Conservation (phyloP, 2,888 invertebrate species). For the Seira musarum region DNA sequence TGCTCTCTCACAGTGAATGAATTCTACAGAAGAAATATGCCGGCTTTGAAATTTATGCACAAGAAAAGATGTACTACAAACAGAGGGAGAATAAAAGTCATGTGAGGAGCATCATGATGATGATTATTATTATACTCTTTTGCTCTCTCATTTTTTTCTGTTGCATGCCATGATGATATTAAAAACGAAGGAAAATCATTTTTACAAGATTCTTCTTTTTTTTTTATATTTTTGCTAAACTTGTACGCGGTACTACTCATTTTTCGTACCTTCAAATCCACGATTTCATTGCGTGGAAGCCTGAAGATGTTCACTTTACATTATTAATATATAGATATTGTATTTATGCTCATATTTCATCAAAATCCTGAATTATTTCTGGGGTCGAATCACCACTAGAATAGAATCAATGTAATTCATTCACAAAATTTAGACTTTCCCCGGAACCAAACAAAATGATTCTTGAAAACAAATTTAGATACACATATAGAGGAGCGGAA, state of each 20-base stretch:
- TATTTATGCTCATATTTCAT: neutral
- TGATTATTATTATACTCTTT: neutral
- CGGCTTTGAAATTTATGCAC: neutral
- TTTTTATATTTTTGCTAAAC: no score
- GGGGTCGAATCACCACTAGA: neutral
- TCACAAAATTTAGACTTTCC: no score
- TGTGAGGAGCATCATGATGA: neutral
- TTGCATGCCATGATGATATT: slow-evolving; percentile 13
- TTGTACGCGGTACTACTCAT: no score
- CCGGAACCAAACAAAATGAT: no score
- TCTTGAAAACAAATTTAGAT: no score
- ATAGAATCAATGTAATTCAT: no score
- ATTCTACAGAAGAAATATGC: neutral
- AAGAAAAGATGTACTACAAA: slow-evolving; percentile 1
- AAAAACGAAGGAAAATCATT: neutral
- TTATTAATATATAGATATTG: neutral
- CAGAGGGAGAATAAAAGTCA: slow-evolving; percentile 4
- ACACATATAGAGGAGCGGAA: no score
- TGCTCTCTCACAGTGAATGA: neutral
- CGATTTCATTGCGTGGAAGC: neutral
- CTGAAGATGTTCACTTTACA: neutral
- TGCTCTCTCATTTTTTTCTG: neutral
- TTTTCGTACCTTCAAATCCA: neutral
- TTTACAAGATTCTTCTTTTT: neutral
- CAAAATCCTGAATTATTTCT: neutral